Base-by-base conservation (phyloP, 2,797 vertebrate species). In the Xyrichtys novacula region DNA sequence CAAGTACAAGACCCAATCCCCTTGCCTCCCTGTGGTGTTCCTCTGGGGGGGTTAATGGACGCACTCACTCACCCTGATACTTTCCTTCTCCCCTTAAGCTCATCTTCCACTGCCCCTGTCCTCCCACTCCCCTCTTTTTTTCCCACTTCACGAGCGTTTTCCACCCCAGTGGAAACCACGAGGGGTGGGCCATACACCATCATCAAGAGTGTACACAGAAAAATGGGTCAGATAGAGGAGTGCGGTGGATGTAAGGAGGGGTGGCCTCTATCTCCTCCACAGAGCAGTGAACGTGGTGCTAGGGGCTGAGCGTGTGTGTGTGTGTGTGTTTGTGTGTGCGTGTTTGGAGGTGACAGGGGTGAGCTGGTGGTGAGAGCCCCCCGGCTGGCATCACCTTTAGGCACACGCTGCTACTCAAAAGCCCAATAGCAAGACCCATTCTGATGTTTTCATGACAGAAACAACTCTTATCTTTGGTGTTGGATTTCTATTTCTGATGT, bases 161-260 rank as follows among this genome's bases (percentile, higher is more conserved):
- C 88, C 88, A 87, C 82, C 83, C 81, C 84, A 90, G 68, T 88
- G 89, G 84, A 90, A 89, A 90, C 70, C 70, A 68, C 78, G 59
- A 82, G 66, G 71, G 84, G 83, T 73, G 77, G 72, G 60, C 66
- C 22, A 29, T 52, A 76, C 65, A 69, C 76, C 71, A 75, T 49
- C 20, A 1, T 73, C 79, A 44, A 32, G 66, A 78, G 67, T 49
- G 36, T 55, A 44, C 31, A 39, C 34, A 74, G 49, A 29, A 87
- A 92, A 92, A 90, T 92, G 89, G 90, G 89, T 92, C 89, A 91
- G 32, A 86, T 80, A 78, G 62, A 69, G 73, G 43, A 77, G 57
- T 0, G 38, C 32, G 42, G 57, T 0, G 39, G 40, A 43, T 42
- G 40, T 40, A 9, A 17, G 43, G 47, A 42, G 60, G 65, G 48